A percentile compares a stretch with the other conserved stretches of the same genome.
These are phyloP conservation scores for Ciconia stormi DNA, from an alignment of 2,113 vertebrate species.

Conservation along the genomic window DNA sequence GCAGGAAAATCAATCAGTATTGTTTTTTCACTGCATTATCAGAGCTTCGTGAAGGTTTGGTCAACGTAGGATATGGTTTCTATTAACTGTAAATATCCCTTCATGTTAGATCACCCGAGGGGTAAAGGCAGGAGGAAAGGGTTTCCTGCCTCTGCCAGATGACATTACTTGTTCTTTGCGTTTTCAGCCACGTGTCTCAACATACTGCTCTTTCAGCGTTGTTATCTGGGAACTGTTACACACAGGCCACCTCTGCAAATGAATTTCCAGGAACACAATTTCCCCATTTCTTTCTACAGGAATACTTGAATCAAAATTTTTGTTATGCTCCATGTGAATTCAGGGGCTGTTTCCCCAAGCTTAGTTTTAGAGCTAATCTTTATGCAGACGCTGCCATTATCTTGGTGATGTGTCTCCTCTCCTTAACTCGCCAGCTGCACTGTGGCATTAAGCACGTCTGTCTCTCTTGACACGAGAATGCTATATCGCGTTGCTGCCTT, in stretches of 20 bases:
- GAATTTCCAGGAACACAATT: background rate
- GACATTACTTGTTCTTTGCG: background rate
- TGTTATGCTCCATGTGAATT: background rate
- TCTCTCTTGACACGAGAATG: background rate
- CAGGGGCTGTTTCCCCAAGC: background rate
- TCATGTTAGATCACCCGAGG: background rate
- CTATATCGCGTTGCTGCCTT: background rate
- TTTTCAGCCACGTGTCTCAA: background rate
- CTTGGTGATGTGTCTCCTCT: background rate
- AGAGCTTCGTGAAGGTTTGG: background rate
- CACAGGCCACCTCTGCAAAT: background rate
- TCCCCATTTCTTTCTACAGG: background rate
- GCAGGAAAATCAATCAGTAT: background rate
- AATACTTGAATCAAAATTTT: background rate
- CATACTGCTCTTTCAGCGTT: background rate
- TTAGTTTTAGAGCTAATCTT: background rate
- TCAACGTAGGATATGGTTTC: fast-evolving
- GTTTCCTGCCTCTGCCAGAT: background rate
- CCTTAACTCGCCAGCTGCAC: background rate
- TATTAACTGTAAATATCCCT: background rate
- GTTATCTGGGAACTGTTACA: background rate
- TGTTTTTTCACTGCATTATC: background rate
- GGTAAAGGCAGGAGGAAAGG: background rate
- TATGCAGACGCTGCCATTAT: background rate
- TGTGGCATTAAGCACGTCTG: background rate